Evolutionary conservation across 2,113 vertebrate genomes (phyloP).

Genomic region (mouse (Mus musculus)): DNA sequence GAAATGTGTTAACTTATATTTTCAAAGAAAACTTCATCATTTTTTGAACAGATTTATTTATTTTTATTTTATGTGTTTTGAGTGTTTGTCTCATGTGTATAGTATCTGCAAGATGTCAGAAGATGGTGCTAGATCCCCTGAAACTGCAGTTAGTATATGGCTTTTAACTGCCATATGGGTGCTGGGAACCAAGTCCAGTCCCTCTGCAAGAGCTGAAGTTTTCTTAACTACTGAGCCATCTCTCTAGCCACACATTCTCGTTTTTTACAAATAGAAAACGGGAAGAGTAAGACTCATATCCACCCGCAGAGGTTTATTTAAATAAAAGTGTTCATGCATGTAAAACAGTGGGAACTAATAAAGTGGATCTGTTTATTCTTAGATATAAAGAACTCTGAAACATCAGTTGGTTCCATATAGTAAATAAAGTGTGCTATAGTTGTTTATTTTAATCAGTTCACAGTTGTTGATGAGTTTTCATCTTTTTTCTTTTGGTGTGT

Average conservation of each 20-base stretch:
- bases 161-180: not conserved
- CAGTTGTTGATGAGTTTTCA: not conserved
- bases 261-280: not conserved
- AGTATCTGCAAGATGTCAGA: not conserved
- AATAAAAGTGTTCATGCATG: not conserved
- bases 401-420: not conserved
- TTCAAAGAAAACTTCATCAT: not conserved
- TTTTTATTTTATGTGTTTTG: not conserved
- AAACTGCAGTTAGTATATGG: not conserved
- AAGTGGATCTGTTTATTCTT: not conserved
- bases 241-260: not conserved
- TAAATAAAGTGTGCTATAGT: not conserved
- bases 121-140: not conserved
- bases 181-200: not conserved
- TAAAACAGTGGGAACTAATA: not conserved
- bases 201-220: not conserved
- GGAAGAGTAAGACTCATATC: not conserved
- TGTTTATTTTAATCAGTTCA: constrained; percentile 5
- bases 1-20: not conserved
- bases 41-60: not conserved
- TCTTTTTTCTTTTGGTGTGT: not conserved
- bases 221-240: not conserved
- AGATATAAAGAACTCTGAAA: not conserved
- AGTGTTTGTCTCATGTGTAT: not conserved
- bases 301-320: not conserved